Conservation (phyloP, 2,888 invertebrate species). For the Polylopha cassiicola region DNA sequence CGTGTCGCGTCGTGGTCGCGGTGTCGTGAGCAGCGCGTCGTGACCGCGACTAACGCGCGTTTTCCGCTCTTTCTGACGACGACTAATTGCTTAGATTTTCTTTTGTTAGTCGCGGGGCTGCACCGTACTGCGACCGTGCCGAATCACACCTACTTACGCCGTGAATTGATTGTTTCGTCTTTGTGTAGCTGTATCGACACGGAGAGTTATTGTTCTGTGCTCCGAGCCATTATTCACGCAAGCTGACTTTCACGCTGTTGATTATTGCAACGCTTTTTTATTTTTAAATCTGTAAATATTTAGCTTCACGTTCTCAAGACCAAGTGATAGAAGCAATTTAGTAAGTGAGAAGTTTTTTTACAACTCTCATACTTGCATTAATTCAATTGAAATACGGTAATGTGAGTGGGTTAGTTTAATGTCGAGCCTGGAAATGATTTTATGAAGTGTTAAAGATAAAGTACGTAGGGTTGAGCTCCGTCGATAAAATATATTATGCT, state of each 20-base stretch:
- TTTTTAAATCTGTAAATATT: conserved; percentile 40
- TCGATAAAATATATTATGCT: conserved; percentile 70
- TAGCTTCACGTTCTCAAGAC: too few relatives aligned
- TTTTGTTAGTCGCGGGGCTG: conserved; percentile 75
- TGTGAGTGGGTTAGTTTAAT: too few relatives aligned
- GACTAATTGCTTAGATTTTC: conserved; percentile 78
- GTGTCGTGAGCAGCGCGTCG: conserved; percentile 40
- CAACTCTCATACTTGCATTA: too few relatives aligned
- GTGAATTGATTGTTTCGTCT: conserved; percentile 76
- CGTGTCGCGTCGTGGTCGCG: conserved; percentile 52
- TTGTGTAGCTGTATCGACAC: conserved; percentile 73
- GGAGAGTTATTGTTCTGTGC: conserved; percentile 69
- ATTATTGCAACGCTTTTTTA: conserved; percentile 66
- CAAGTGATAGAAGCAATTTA: too few relatives aligned
- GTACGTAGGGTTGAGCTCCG: conserved; percentile 62
- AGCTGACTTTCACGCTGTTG: conserved; percentile 67
- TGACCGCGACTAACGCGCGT: conserved; percentile 74
- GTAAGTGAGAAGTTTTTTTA: too few relatives aligned
- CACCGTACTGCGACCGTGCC: conserved; percentile 66
- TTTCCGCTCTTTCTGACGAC: conserved; percentile 77
- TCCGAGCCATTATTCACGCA: conserved; percentile 67
- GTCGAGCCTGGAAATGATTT: conserved; percentile 42
- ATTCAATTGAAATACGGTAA: too few relatives aligned
- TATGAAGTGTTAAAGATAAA: conserved; percentile 65
- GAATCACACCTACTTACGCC: conserved; percentile 74